Evolutionary conservation across 2,888 invertebrate species (phyloP), one percentile per base, ranked within the genome.

Genomic region (Cinara cedri): DNA sequence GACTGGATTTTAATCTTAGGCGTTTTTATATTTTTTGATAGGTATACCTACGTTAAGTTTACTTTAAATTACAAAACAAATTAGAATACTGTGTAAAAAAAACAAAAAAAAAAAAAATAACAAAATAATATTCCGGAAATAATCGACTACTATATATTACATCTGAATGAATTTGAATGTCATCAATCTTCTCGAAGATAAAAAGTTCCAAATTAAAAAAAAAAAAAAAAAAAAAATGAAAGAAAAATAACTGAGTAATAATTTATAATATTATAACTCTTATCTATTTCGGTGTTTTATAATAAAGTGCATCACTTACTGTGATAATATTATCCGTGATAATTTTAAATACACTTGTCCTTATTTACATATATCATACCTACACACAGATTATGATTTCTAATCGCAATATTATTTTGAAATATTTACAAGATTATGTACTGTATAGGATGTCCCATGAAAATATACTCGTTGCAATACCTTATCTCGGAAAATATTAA

Each of bases 141-240:
- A 34, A 34, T 60, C 6, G 16, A 34, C n/a, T 65, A 21, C 34
- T 34, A 34, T 34, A 34, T 6, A 34, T 34, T 34, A 34, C 3
- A 34, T 19, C 13, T 19, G 19, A 21, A 1, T 44, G 0, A 54
- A 70, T 54, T 19, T 46, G 16, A 51, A 51, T 26, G n/a, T 4
- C 14, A 54, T 70, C 13, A 54, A 70, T n/a, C 16, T 70, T 54
- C 34, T 14, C 26, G 3, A 54, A 51, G 34, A 54, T 46, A 21
- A 65, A 65, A 46, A 65, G 46, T 65, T 46, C 46, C 14, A 34
- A 70, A 34, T 19, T 54, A 19, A 14, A 19, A 19, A 34, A 65
- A 51, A 51, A 54, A 34, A 65, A 51, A 51, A 54, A 54, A 34
- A 34, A 34, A 34, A 34, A 34, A 34, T 34, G 6, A 34, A 4